Evolutionary conservation across 2,113 vertebrate species (phyloP).

Genomic region (Athene noctua): DNA sequence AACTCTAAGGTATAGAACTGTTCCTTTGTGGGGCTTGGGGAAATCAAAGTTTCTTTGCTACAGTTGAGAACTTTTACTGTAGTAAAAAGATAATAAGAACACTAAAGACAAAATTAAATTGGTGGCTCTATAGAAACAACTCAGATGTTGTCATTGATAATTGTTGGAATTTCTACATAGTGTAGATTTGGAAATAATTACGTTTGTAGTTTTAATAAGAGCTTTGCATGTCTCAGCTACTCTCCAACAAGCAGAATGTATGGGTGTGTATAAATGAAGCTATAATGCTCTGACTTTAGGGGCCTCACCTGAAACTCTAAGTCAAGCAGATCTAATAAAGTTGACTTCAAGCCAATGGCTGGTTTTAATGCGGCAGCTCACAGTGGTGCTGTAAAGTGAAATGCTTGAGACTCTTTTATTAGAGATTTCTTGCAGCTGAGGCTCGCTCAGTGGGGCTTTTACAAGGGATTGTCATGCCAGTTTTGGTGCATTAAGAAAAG

Average conservation of each 20-base stretch:
- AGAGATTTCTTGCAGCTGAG: slow-evolving; percentile 78
- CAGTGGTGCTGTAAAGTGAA: slow-evolving; percentile 73
- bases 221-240: background rate
- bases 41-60: background rate
- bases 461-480: slow-evolving; percentile 63
- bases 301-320: slow-evolving; percentile 68
- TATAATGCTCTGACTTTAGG: background rate
- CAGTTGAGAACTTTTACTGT: background rate
- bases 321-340: slow-evolving; percentile 69
- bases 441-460: slow-evolving; percentile 73
- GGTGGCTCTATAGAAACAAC: background rate
- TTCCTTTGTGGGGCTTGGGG: background rate
- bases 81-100: slow-evolving; percentile 14
- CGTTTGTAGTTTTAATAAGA: background rate
- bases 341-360: slow-evolving; percentile 66
- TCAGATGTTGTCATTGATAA: background rate
- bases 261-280: background rate
- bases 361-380: slow-evolving; percentile 63
- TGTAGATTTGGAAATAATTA: background rate
- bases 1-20: background rate
- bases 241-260: background rate
- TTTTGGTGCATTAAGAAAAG: slow-evolving; percentile 62
- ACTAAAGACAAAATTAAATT: background rate
- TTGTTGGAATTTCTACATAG: background rate
- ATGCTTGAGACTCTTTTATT: slow-evolving; percentile 78